Base-by-base conservation (phyloP, 1,140 invertebrate genomes). In the Mercenaria mercenaria region DNA sequence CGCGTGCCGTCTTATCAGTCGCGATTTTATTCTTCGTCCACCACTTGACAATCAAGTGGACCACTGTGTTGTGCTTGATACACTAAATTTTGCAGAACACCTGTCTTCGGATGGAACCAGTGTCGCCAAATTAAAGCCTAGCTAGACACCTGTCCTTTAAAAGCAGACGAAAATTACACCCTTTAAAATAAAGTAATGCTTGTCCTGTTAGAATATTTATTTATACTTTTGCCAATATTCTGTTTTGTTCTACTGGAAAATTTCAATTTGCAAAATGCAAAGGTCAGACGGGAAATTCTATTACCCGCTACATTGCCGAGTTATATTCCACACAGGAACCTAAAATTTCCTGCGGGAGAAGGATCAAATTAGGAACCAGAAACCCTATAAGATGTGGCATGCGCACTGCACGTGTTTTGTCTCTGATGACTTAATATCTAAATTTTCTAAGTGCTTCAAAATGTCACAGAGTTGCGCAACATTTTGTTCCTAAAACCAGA, bases 1-100 rank as follows among this genome's bases (percentile, higher is more conserved):
- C 74, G 76, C 74, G 85, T 50, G 85, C 59, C 41, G n/a, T 80
- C 41, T 86, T 86, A 86, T 86, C 84, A 26, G 43, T 59, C 69
- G 52, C 82, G 59, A 84, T 50, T 84, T 43, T 39, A 29, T 67
- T 67, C 26, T 86, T 37, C 37, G 47, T 34, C 47, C 47, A 61
- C 23, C 50, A 76, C 72, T 88, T 79, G 74, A 79, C 26, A 67
- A 79, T 79, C 72, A 79, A 76, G 39, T 77, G 85, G 56, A 64
- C 83, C 26, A 34, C 50, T 13, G 6, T 43, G 23, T 26, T 67
- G 18, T n/a, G 29, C 67, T 72, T 39, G 67, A 39, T 72, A 29
- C 37, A 72, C 32, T 59, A n/a, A 18, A 72, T 41, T 39, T 13
- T 39, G 20, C 26, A 29, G 34, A 39, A 72, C 67, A 72, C 67